Conservation (phyloP, 1,140 invertebrate genomes). For the Macrobrachium nipponense region DNA sequence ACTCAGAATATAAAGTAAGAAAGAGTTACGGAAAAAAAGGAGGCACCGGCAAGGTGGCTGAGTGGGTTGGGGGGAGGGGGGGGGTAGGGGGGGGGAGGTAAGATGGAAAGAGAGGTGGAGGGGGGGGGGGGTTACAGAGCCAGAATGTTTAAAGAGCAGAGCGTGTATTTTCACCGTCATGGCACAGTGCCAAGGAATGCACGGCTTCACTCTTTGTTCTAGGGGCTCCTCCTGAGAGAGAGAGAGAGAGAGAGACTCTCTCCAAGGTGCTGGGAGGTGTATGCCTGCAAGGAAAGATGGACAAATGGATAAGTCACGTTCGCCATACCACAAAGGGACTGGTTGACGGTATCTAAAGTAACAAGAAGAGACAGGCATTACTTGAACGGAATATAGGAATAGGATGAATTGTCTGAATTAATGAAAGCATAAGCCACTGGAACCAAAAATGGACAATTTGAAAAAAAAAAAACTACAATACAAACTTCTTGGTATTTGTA, state of each 20-base stretch:
- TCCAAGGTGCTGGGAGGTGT: not conserved
- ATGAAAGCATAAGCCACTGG: no score
- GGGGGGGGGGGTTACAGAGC: not conserved
- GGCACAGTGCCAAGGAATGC: slow-evolving; percentile 35
- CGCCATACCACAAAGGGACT: no score
- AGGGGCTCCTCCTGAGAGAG: not conserved
- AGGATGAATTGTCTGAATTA: no score
- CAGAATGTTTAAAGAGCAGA: no score
- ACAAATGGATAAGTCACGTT: not conserved
- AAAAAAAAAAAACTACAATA: no score
- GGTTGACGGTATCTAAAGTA: no score
- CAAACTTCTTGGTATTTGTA: no score
- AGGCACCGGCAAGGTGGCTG: not conserved
- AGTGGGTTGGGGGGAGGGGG: not conserved
- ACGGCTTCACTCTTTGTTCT: slow-evolving; percentile 23
- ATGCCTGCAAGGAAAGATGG: not conserved
- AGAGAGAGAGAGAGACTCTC: not conserved
- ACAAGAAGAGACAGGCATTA: no score
- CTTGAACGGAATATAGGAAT: no score
- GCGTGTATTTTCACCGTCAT: slow-evolving; percentile 22
- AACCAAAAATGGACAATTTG: no score
- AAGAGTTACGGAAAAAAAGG: not conserved
- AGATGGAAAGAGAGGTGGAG: not conserved
- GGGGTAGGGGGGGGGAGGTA: not conserved
- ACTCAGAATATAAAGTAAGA: not conserved